These are phyloP conservation scores for Salpingus planirostris DNA, from an alignment of 2,888 invertebrate species.

Conservation along the genomic window DNA sequence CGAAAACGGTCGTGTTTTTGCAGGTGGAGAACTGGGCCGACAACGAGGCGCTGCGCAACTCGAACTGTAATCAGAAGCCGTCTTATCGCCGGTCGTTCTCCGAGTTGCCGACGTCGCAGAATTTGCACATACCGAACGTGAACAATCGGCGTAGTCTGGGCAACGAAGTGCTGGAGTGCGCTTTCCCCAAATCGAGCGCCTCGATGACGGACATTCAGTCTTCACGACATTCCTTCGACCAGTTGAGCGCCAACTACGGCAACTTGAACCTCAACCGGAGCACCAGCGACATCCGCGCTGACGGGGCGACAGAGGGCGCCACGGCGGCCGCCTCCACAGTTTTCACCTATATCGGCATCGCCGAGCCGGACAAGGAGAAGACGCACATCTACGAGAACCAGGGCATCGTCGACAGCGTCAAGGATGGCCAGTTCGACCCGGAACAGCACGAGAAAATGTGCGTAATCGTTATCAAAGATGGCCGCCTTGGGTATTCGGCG, in stretches of 20 bases:
- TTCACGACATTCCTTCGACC: constrained; percentile 24
- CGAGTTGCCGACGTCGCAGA: constrained; percentile 37
- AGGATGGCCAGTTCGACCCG: constrained; percentile 28
- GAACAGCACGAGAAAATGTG: constrained; percentile 36
- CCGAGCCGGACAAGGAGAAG: constrained; percentile 34
- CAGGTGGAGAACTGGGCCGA: constrained; percentile 43
- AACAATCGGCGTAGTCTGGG: constrained; percentile 38
- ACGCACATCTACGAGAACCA: constrained; percentile 39
- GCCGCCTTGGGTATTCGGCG: too few relatives aligned
- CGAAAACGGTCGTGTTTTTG: too few relatives aligned
- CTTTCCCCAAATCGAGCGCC: constrained; percentile 37
- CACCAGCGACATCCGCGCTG: constrained; percentile 29
- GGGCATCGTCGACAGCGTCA: constrained; percentile 32
- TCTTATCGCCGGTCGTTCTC: constrained; percentile 44
- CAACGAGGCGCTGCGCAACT: constrained; percentile 35
- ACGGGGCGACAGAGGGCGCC: constrained; percentile 18
- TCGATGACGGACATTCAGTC: constrained; percentile 40
- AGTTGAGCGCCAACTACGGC: constrained; percentile 19
- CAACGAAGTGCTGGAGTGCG: constrained; percentile 28
- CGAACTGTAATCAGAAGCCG: constrained; percentile 34
- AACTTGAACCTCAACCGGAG: constrained; percentile 31
- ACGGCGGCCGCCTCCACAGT: constrained; percentile 24
- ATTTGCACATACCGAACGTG: constrained; percentile 28
- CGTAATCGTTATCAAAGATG: too few relatives aligned
- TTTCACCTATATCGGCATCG: constrained; percentile 40